Conservation (phyloP, 2,797 vertebrate species). For the Falco rusticolus region DNA sequence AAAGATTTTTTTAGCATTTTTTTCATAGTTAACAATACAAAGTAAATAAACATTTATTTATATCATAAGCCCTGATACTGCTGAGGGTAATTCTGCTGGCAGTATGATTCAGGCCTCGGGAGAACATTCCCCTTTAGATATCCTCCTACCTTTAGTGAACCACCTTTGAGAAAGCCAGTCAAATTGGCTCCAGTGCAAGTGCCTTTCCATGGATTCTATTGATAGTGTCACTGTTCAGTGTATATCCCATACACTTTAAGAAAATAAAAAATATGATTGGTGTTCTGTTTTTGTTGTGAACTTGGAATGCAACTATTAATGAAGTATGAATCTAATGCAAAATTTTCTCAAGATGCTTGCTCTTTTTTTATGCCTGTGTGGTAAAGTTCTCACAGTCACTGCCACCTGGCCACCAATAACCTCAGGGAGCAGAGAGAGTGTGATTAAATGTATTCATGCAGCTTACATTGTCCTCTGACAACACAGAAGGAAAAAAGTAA, state of each 20-base stretch:
- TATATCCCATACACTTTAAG: background rate
- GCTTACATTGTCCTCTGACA: background rate
- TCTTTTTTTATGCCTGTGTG: background rate
- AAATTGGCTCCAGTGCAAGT: background rate
- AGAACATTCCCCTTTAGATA: background rate
- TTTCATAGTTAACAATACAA: background rate
- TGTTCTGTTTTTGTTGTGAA: background rate
- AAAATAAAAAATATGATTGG: background rate
- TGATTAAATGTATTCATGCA: background rate
- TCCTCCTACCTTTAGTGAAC: background rate
- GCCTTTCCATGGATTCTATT: background rate
- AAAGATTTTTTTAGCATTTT: background rate
- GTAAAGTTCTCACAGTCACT: background rate
- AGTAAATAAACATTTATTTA: background rate
- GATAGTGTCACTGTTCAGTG: background rate
- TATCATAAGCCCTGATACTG: background rate
- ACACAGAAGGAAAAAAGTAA: background rate
- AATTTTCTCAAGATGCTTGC: background rate
- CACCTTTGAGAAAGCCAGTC: background rate
- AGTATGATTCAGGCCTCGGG: background rate
- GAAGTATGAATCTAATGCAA: background rate
- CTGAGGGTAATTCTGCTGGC: background rate
- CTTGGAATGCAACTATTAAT: background rate
- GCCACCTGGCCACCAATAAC: background rate
- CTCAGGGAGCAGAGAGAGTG: background rate